Evolutionary conservation across 2,888 invertebrate genomes (phyloP), one percentile per base, ranked within the genome.

Genomic region (Taphrorychus bicolor): DNA sequence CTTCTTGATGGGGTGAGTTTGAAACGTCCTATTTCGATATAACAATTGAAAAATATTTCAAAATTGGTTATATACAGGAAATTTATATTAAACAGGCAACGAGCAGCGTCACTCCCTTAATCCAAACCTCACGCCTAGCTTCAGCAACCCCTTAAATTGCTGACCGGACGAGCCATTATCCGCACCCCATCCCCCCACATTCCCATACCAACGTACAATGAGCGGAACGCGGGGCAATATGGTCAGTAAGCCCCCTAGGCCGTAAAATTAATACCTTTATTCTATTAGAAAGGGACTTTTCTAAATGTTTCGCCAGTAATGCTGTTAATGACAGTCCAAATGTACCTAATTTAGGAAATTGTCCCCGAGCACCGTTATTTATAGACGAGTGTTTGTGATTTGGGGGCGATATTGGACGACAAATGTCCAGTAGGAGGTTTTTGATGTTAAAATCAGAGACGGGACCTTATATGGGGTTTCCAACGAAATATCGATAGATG

Each of bases 231-330:
- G 54, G 23, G 40, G 57, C 57, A 57, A 57, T 57, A 57, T 57
- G 57, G 57, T 57, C 57, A 57, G 57, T 7, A 5, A 41, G 56
- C 66, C n/a, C n/a, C 56, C 54, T 23, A 57, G 45, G 66, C 52
- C 60, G 60, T 66, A 66, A 66, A 66, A 66, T 66, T 66, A 66
- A 66, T 66, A 61, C 66, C 61, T 60, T 61, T 66, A 60, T 66
- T 66, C 66, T 66, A 61, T 66, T 66, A 66, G 66, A 66, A 66
- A 56, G 42, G 66, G 32, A 66, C 60, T 57, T 66, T 66, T 61
- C 57, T 61, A 61, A 66, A 66, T 61, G 66, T 66, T 58, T 66
- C 51, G 61, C 52, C 66, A 18, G 54, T 54, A 54, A 66, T 57
- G 58, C 66, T 66, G 66, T 61, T 66, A 66, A 66, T 66, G 66